These are phyloP conservation scores for Phalacrocorax brasilianus DNA, from an alignment of 2,113 vertebrate species.

Conservation along the genomic window DNA sequence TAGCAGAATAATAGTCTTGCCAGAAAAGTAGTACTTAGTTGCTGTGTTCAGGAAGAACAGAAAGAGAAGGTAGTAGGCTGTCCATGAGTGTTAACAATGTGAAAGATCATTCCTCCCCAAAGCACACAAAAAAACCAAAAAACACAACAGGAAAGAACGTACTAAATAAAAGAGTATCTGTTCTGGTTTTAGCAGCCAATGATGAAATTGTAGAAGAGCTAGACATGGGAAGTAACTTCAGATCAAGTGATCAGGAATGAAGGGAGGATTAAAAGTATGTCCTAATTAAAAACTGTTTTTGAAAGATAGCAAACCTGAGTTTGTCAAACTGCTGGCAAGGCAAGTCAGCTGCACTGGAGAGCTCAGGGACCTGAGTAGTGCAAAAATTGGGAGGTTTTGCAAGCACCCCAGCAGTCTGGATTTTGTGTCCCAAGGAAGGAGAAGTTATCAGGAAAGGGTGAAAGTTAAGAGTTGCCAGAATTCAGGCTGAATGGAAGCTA, in stretches of 20 bases:
- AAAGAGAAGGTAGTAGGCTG: background rate
- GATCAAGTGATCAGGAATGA: background rate
- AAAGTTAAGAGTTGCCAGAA: background rate
- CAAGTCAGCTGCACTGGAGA: background rate
- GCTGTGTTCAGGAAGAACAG: background rate
- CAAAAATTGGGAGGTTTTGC: background rate
- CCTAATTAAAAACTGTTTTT: conserved; percentile 1
- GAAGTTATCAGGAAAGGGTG: background rate
- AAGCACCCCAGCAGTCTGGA: background rate
- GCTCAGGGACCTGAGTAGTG: background rate
- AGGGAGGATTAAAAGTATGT: background rate
- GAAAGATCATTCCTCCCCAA: background rate
- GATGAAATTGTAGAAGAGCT: background rate
- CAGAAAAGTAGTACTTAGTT: background rate
- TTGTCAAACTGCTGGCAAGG: background rate
- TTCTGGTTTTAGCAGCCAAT: background rate
- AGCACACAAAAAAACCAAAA: background rate
- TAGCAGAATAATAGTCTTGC: background rate
- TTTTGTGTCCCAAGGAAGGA: background rate
- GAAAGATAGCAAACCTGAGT: background rate
- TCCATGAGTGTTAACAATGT: background rate
- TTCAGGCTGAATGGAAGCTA: background rate
- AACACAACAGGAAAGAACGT: background rate
- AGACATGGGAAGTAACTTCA: background rate
- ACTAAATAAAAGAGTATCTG: background rate